These are phyloP conservation scores for Synanthedon tipuliformis DNA, from an alignment of 2,888 invertebrate genomes.

Conservation along the genomic window DNA sequence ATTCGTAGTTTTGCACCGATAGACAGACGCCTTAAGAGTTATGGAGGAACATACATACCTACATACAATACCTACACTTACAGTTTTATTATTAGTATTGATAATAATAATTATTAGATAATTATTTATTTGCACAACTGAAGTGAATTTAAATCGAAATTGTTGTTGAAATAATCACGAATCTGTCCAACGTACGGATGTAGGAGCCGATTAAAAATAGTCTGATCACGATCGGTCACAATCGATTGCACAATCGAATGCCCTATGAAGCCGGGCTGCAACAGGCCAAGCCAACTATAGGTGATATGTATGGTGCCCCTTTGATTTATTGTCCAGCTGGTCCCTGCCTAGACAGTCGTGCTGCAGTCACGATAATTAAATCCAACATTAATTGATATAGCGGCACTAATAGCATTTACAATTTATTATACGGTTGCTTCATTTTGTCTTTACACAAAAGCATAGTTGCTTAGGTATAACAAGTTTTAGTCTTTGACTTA, in stretches of 20 bases:
- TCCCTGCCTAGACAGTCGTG: conserved; percentile 32
- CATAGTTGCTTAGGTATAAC: not conserved
- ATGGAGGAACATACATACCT: too few relatives aligned
- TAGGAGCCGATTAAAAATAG: conserved; percentile 23
- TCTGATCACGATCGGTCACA: conserved; percentile 39
- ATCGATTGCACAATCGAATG: conserved; percentile 41
- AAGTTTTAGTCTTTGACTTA: conserved; percentile 2
- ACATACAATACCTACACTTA: too few relatives aligned
- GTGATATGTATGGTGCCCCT: conserved; percentile 8
- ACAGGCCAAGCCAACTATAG: not conserved
- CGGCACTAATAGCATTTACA: conserved; percentile 34
- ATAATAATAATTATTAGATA: not conserved
- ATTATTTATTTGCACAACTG: not conserved
- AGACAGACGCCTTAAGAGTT: too few relatives aligned
- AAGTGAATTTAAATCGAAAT: not conserved
- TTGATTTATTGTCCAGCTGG: conserved; percentile 40
- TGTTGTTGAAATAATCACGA: not conserved
- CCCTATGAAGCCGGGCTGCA: conserved; percentile 9
- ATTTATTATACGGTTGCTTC: conserved; percentile 20
- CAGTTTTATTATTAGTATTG: too few relatives aligned
- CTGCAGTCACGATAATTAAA: conserved; percentile 53
- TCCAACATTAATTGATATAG: conserved; percentile 49
- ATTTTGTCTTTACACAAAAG: conserved; percentile 1
- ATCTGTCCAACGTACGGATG: conserved; percentile 15
- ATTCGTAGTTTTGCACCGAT: too few relatives aligned